Conservation (phyloP, 2,888 invertebrate genomes). For the Hirtodrosophila cameraria region DNA sequence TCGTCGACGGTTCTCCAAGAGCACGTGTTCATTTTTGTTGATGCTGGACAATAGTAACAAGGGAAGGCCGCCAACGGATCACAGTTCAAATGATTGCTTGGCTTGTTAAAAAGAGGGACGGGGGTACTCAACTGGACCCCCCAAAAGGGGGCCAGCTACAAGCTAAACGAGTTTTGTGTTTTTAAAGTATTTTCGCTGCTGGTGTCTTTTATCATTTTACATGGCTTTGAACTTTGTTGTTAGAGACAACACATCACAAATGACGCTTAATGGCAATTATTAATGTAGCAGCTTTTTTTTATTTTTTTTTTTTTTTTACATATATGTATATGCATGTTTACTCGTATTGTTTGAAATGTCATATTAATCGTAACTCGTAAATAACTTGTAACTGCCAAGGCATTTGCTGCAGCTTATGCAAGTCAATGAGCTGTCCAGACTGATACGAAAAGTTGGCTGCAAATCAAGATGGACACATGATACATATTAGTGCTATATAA, state of each 20-base stretch:
- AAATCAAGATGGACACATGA: not conserved
- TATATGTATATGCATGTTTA: not conserved
- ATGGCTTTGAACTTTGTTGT: conserved; percentile 70
- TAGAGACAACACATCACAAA: conserved; percentile 33
- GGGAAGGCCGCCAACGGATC: conserved; percentile 18
- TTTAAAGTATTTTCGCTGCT: conserved; percentile 15
- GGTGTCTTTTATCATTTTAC: conserved; percentile 46
- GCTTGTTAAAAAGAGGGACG: not conserved
- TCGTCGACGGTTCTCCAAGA: conserved; percentile 34
- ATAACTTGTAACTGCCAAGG: conserved; percentile 32
- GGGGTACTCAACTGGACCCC: not conserved
- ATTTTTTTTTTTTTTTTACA: conserved; percentile 8
- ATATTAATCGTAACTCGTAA: conserved; percentile 34
- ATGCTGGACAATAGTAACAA: conserved; percentile 16
- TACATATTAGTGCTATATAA: not conserved
- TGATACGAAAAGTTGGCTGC: conserved; percentile 10
- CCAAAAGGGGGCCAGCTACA: not conserved
- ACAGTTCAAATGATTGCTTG: conserved; percentile 33
- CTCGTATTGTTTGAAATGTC: conserved; percentile 37
- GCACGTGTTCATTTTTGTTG: conserved; percentile 44
- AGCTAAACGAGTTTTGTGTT: conserved; percentile 33
- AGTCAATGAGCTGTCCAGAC: conserved; percentile 28
- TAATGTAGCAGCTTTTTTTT: conserved; percentile 64
- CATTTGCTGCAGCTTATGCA: conserved; percentile 16
- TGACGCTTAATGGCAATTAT: conserved; percentile 66